Evolutionary conservation across 2,113 vertebrate species (phyloP).

Genomic region (Actenoides hombroni): DNA sequence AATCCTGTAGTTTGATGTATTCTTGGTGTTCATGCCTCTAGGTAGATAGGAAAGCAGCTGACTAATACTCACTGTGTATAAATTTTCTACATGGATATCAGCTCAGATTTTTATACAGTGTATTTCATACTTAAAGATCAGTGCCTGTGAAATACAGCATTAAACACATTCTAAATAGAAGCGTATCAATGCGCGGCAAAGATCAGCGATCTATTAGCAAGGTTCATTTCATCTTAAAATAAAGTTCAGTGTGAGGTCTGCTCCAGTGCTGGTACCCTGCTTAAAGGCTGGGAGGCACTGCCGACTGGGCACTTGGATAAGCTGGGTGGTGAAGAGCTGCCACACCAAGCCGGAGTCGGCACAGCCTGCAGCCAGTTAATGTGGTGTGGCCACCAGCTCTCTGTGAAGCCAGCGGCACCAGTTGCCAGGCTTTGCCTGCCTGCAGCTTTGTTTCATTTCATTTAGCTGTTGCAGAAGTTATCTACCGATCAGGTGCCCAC

Average conservation of each 20-base stretch:
- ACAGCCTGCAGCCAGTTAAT: not conserved
- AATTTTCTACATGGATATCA: not conserved
- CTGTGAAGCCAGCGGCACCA: not conserved
- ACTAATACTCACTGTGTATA: not conserved
- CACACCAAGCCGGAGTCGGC: accelerated
- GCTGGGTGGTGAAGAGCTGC: not conserved
- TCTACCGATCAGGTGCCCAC: not conserved
- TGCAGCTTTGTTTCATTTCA: not conserved
- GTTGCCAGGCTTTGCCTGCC: not conserved
- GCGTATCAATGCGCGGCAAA: not conserved
- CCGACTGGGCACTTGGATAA: not conserved
- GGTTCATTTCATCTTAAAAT: not conserved
- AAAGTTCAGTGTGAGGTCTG: not conserved
- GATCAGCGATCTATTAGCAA: not conserved
- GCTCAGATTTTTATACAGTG: not conserved
- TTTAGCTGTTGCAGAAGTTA: not conserved
- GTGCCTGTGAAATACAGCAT: not conserved
- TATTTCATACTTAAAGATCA: not conserved
- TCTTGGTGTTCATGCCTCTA: not conserved
- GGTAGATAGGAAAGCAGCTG: not conserved
- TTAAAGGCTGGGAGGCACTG: not conserved
- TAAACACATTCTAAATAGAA: not conserved
- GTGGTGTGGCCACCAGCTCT: not conserved
- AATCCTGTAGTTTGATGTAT: not conserved
- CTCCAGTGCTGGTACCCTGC: accelerated